These are phyloP conservation scores for Deroplatys truncata DNA, from an alignment of 2,888 invertebrate genomes.

Conservation along the genomic window DNA sequence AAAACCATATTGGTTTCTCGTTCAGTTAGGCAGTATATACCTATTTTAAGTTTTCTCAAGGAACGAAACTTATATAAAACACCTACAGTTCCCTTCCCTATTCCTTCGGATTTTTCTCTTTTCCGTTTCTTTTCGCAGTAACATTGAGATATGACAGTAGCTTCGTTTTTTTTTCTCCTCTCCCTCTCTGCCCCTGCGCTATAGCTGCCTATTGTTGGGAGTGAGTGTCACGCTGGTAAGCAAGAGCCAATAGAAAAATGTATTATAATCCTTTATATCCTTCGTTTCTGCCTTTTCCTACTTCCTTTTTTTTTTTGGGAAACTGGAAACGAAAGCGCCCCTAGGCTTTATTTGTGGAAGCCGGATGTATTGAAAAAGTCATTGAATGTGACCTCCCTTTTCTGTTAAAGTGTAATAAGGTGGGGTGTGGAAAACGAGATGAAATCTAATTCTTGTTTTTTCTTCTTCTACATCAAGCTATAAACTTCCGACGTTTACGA, in stretches of 20 bases:
- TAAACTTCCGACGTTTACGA: no score
- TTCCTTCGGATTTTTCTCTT: neutral
- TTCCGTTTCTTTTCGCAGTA: neutral
- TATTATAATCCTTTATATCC: neutral
- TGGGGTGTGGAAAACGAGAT: no score
- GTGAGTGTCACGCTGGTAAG: neutral
- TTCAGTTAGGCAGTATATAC: neutral
- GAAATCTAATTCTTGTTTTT: no score
- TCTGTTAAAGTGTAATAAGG: neutral
- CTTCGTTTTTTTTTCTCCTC: neutral
- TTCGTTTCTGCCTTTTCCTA: neutral
- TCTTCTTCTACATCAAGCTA: no score
- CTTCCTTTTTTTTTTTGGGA: neutral
- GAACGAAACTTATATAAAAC: neutral
- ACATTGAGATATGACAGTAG: neutral
- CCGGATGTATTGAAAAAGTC: neutral
- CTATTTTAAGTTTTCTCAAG: neutral
- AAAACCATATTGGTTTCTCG: no score
- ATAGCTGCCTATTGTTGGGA: neutral
- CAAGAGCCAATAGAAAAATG: neutral
- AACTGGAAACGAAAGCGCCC: neutral
- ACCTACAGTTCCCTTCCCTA: neutral
- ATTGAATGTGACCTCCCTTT: neutral
- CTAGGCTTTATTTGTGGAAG: neutral
- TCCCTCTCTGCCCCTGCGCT: neutral